These are phyloP conservation scores for Mus caroli DNA, from an alignment of 2,797 vertebrate genomes.

Conservation along the genomic window DNA sequence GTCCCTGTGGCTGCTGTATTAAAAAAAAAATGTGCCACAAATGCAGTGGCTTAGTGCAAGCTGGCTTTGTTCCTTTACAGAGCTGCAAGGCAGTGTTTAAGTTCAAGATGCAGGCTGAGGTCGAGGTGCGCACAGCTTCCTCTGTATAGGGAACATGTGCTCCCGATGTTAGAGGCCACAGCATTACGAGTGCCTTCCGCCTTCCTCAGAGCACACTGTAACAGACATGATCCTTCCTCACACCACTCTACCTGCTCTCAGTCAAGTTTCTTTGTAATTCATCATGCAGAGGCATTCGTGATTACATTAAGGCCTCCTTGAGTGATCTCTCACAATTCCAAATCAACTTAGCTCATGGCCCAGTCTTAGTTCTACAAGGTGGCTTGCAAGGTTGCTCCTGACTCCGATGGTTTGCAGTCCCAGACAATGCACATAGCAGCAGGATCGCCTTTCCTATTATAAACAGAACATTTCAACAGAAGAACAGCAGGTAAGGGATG, in stretches of 20 bases:
- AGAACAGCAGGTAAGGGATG: neutral
- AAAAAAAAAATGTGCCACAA: neutral
- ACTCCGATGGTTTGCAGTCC: slow-evolving; percentile 7
- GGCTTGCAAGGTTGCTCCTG: neutral
- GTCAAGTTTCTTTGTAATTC: neutral
- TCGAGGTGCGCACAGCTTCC: neutral
- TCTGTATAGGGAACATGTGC: neutral
- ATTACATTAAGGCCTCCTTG: neutral
- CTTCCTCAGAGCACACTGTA: neutral
- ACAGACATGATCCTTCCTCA: neutral
- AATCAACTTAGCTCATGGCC: neutral
- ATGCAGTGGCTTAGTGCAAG: neutral
- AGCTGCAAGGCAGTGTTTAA: slow-evolving; percentile 1
- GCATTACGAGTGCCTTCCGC: neutral
- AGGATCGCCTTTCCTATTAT: neutral
- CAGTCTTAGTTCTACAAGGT: neutral
- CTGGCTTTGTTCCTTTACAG: neutral
- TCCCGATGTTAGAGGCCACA: neutral
- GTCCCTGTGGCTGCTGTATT: neutral
- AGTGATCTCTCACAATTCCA: neutral
- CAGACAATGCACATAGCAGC: neutral
- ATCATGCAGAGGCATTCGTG: neutral
- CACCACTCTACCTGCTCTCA: neutral
- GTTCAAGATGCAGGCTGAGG: neutral
- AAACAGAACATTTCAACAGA: slow-evolving; percentile 14